phyloP scores from a whole-genome alignment of 2,113 vertebrate species.

The Siniperca chuatsi region DNA sequence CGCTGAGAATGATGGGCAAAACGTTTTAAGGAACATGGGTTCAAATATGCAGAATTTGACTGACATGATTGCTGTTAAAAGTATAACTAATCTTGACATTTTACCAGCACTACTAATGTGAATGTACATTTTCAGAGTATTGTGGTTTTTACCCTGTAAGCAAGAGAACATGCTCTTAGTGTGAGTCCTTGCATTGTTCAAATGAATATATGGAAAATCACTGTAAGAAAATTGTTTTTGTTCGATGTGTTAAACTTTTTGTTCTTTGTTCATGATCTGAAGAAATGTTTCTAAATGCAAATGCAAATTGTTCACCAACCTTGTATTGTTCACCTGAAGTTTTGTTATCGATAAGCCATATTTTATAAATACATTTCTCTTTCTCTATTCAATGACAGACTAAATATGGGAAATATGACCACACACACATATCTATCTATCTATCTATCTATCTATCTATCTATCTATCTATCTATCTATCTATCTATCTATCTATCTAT shows the following conservation, averaged over 20 bases:
- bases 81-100: not conserved
- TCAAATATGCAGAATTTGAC: not conserved
- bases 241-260: not conserved
- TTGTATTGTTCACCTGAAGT: not conserved
- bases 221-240: not conserved
- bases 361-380: not conserved
- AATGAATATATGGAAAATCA: not conserved
- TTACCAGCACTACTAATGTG: not conserved
- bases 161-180: not conserved
- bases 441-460: not conserved
- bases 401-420: not conserved
- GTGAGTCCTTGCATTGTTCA: not conserved
- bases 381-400: not conserved
- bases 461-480: not conserved
- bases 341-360: no score
- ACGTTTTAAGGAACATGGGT: not conserved
- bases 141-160: not conserved
- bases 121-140: not conserved
- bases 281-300: not conserved
- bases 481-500: slow-evolving; percentile 36
- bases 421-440: not conserved
- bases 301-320: not conserved
- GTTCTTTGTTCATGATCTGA: not conserved
- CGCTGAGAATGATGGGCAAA: not conserved
- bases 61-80: not conserved